Evolutionary conservation across 2,888 invertebrate species (phyloP).

Genomic region (Leptinotarsa juncta): DNA sequence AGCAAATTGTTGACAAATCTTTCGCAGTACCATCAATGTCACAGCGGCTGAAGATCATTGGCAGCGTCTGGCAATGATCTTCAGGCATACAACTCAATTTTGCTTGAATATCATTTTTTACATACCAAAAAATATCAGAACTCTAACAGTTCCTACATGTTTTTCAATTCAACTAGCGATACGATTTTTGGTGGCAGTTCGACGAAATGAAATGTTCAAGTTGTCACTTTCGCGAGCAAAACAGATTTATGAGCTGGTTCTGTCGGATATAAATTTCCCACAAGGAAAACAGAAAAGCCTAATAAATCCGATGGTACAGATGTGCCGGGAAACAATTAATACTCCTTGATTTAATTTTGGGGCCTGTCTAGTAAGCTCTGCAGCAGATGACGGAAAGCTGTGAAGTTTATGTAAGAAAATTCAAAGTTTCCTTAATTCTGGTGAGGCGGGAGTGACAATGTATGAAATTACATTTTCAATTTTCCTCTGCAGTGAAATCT

Average conservation of each 20-base stretch:
- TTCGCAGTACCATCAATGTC: too few relatives aligned
- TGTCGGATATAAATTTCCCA: constrained; percentile 23
- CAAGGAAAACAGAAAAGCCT: constrained; percentile 25
- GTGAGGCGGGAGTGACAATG: neutral
- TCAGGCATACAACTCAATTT: neutral
- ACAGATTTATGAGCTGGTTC: constrained; percentile 31
- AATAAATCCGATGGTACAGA: constrained; percentile 31
- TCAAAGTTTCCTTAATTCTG: neutral
- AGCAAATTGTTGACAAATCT: too few relatives aligned
- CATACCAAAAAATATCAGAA: neutral
- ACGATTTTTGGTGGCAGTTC: neutral
- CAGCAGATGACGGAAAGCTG: constrained; percentile 24
- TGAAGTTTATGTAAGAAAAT: constrained; percentile 3
- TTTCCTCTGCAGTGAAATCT: too few relatives aligned
- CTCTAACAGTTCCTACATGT: neutral
- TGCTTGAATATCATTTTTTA: neutral
- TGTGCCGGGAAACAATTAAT: constrained; percentile 40
- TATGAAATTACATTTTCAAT: neutral
- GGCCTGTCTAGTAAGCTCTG: constrained; percentile 11
- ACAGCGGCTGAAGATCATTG: too few relatives aligned
- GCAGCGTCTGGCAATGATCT: too few relatives aligned
- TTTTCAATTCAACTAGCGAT: neutral
- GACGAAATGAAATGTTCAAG: neutral
- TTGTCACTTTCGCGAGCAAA: constrained; percentile 1
- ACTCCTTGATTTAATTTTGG: constrained; percentile 38